A percentile compares a stretch with the other conserved stretches of the same genome.
These are phyloP conservation scores for Tinamus major DNA, from an alignment of 2,797 vertebrate genomes.

Conservation along the genomic window DNA sequence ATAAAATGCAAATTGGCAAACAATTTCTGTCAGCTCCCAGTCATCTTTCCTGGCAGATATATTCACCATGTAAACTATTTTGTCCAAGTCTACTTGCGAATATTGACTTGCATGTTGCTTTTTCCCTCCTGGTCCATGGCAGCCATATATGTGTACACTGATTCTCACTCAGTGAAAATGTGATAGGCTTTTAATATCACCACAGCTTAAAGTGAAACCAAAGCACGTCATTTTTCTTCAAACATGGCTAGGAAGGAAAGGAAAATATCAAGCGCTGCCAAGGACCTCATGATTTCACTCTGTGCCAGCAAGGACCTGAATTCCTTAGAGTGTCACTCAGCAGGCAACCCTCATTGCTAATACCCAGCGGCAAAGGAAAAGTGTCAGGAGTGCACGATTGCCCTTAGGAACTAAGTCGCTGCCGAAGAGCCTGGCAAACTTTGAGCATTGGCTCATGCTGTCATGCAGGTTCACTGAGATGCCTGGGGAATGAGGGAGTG, in stretches of 20 bases:
- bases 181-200: neutral
- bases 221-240: constrained; percentile 19
- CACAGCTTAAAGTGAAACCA: neutral
- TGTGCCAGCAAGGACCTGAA: neutral
- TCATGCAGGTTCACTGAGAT: neutral
- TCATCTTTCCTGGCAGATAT: neutral
- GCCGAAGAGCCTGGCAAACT: neutral
- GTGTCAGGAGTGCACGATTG: neutral
- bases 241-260: neutral
- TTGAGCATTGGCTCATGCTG: neutral
- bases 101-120: neutral
- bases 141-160: neutral
- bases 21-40: neutral
- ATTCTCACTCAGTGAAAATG: neutral
- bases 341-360: neutral
- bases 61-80: neutral
- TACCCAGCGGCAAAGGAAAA: neutral
- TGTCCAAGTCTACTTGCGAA: neutral
- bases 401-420: neutral
- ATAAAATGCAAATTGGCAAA: neutral
- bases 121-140: neutral
- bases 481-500: neutral
- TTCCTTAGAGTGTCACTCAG: neutral
- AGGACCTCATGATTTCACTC: neutral
- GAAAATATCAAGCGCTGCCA: neutral